Percentiles rank a stretch among this genome's conserved stretches.
phyloP scores from a whole-genome alignment of 2,113 vertebrate genomes.

The Gallinago jamesoni region DNA sequence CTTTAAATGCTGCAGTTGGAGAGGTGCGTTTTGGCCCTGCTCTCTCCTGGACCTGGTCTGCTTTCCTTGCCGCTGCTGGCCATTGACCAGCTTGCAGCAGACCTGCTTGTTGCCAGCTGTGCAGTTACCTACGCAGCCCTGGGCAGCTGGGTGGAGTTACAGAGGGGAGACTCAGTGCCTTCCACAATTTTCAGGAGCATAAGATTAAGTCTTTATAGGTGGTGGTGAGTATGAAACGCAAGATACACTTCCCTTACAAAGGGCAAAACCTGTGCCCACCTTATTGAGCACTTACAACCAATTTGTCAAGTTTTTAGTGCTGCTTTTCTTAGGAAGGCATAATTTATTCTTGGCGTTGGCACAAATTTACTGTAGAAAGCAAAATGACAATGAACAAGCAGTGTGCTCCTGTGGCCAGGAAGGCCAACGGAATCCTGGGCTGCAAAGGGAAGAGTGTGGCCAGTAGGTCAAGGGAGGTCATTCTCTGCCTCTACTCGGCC shows the following conservation, averaged over 20 bases:
- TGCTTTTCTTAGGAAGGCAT: background rate
- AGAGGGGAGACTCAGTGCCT: background rate
- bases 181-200: background rate
- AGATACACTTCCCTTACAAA: background rate
- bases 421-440: too few species aligned
- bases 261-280: background rate
- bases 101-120: background rate
- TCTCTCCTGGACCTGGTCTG: background rate
- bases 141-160: background rate
- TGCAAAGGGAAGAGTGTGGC: too few species aligned
- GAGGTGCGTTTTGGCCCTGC: background rate
- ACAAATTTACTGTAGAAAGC: background rate
- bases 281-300: background rate
- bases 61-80: background rate
- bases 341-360: background rate
- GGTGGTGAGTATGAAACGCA: background rate
- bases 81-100: accelerated
- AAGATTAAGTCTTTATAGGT: background rate
- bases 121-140: background rate
- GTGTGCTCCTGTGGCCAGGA: too few species aligned
- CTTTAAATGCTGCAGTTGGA: background rate
- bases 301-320: background rate
- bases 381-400: too few species aligned
- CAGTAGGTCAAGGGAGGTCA: too few species aligned
- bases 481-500: too few species aligned